Conservation (phyloP, 2,888 invertebrate species). For the Trachelus troglodyta region DNA sequence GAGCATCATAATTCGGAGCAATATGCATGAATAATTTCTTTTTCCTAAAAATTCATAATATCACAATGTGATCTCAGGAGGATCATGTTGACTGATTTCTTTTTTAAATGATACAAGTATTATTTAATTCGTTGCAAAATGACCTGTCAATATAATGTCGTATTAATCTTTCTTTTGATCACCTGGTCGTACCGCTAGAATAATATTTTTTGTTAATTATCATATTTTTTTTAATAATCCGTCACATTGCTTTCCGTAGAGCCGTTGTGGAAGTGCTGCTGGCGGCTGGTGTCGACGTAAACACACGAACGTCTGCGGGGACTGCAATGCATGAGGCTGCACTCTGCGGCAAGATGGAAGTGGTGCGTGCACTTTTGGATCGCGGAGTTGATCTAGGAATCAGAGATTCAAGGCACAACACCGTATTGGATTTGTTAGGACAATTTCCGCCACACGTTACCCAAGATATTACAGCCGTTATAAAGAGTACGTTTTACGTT, state of each 20-base stretch:
- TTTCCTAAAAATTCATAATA: not conserved
- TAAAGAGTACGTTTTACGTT: constrained; percentile 75
- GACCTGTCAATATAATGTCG: not conserved
- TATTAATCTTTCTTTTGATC: not conserved
- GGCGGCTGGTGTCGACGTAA: constrained; percentile 88
- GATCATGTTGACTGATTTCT: not conserved
- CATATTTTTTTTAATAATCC: not conserved
- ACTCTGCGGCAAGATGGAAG: constrained; percentile 89
- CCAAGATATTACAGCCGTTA: constrained; percentile 85
- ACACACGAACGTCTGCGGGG: constrained; percentile 86
- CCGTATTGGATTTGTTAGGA: constrained; percentile 86
- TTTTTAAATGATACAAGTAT: not conserved
- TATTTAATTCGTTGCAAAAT: not conserved
- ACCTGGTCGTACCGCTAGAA: not conserved
- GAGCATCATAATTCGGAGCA: not conserved
- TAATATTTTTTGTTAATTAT: not conserved
- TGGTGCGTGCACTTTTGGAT: constrained; percentile 83
- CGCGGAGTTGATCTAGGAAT: constrained; percentile 85
- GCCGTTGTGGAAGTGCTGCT: constrained; percentile 86
- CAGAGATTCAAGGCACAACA: constrained; percentile 82
- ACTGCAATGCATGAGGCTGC: constrained; percentile 95
- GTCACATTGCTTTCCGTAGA: constrained; percentile 64
- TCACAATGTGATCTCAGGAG: not conserved
- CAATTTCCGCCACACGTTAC: constrained; percentile 92
- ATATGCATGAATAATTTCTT: not conserved